These are phyloP conservation scores for Lasioglossum figueresi DNA, from an alignment of 2,888 invertebrate species.

Conservation along the genomic window DNA sequence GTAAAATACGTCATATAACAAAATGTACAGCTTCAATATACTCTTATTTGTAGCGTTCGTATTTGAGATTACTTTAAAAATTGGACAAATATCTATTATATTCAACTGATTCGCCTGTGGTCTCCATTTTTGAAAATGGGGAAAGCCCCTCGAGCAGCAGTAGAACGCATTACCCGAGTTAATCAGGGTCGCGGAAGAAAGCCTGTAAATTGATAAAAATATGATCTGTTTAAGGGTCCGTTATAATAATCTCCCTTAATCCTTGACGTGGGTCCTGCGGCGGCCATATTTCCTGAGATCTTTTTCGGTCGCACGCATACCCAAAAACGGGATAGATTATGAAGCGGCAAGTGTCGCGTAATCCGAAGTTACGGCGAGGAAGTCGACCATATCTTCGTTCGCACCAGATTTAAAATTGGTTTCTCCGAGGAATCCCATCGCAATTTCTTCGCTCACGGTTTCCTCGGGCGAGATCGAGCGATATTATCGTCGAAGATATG, in stretches of 20 bases:
- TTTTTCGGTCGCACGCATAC: conserved; percentile 32
- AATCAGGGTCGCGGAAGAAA: background rate
- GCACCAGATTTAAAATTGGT: conserved; percentile 60
- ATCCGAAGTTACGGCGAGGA: conserved; percentile 56
- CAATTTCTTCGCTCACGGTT: conserved; percentile 27
- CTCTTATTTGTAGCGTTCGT: background rate
- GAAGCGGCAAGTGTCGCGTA: conserved; percentile 52
- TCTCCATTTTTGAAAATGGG: background rate
- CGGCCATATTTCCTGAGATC: conserved; percentile 29
- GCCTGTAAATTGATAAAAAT: background rate
- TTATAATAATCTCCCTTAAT: conserved; percentile 16
- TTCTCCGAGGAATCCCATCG: conserved; percentile 40
- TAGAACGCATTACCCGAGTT: background rate
- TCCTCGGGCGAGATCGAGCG: conserved; percentile 25
- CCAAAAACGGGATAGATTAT: conserved; percentile 54
- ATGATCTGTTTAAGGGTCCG: too few relatives aligned
- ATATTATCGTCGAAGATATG: conserved; percentile 7
- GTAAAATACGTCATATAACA: too few relatives aligned
- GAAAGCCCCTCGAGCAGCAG: background rate
- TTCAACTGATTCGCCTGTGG: background rate
- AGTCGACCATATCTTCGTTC: conserved; percentile 38
- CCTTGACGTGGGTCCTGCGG: background rate
- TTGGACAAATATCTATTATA: background rate
- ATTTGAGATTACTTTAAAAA: background rate
- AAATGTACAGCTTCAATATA: too few relatives aligned